A percentile compares a stretch with the other conserved stretches of the same genome.
These are phyloP conservation scores for Babyrousa celebensis DNA, from an alignment of 2,797 vertebrate species.

Conservation along the genomic window DNA sequence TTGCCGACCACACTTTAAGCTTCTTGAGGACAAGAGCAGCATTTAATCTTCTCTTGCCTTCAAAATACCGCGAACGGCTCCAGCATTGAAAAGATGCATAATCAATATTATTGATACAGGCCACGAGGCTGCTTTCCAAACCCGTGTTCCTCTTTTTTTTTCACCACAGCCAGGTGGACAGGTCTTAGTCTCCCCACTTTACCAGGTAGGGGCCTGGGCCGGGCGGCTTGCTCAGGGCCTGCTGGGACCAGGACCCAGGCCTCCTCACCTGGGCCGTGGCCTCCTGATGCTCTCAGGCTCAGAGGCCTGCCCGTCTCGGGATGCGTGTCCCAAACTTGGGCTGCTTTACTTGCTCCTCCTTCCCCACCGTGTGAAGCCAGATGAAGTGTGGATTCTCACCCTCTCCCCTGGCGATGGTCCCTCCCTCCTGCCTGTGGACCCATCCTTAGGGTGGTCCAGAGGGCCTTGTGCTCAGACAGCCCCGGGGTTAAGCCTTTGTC, in stretches of 20 bases:
- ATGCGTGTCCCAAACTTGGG: fast-evolving
- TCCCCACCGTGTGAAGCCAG: fast-evolving
- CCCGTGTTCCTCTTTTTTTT: not conserved
- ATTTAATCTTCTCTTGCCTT: not conserved
- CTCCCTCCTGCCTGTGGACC: not conserved
- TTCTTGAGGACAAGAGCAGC: not conserved
- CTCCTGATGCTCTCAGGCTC: fast-evolving
- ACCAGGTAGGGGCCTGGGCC: not conserved
- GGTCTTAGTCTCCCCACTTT: not conserved
- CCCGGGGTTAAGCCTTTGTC: not conserved
- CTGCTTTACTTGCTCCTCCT: no score
- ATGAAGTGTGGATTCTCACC: not conserved
- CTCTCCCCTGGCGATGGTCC: not conserved
- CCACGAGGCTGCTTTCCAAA: not conserved
- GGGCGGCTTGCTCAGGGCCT: not conserved
- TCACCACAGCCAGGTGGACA: no score
- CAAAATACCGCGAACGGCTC: not conserved
- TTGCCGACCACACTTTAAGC: no score
- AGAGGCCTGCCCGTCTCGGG: not conserved
- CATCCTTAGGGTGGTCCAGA: fast-evolving
- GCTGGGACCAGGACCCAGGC: not conserved
- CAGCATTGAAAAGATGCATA: not conserved
- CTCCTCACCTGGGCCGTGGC: fast-evolving
- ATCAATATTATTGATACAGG: no score
- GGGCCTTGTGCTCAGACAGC: not conserved